These are phyloP conservation scores for Anthopleura sola DNA, from an alignment of 64 coral and sea anemone genomes.

Conservation along the genomic window DNA sequence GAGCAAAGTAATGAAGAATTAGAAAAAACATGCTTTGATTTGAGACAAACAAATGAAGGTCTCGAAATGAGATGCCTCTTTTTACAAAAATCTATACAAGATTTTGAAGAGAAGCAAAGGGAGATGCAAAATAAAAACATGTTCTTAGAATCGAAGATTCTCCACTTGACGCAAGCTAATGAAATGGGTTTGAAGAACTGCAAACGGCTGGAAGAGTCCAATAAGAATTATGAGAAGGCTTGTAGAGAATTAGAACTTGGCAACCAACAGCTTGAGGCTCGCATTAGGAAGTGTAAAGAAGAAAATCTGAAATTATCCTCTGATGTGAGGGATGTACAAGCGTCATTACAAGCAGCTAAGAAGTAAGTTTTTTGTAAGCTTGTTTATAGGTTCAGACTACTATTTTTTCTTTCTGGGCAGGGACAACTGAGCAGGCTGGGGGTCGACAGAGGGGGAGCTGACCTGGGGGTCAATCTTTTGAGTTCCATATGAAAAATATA, in stretches of 20 bases:
- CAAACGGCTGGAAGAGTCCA: constrained; percentile 65
- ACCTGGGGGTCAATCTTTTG: too few relatives aligned
- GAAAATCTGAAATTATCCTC: constrained; percentile 61
- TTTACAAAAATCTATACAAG: constrained; percentile 49
- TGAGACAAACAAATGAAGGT: constrained; percentile 68
- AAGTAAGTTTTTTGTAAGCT: constrained; percentile 42
- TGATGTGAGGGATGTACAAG: constrained; percentile 65
- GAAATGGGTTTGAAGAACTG: constrained; percentile 47
- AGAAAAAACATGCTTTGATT: constrained; percentile 50
- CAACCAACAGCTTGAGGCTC: constrained; percentile 50
- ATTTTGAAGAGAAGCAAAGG: constrained; percentile 32
- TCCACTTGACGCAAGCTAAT: constrained; percentile 46
- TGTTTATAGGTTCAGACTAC: too few relatives aligned
- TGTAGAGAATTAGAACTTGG: constrained; percentile 52
- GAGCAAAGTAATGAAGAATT: constrained; percentile 67
- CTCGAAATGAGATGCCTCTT: constrained; percentile 80
- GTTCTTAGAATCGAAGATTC: constrained; percentile 48
- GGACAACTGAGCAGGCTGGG: too few relatives aligned
- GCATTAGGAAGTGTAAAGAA: constrained; percentile 62
- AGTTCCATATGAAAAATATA: too few relatives aligned
- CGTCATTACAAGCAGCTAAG: constrained; percentile 37
- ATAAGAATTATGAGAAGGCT: constrained; percentile 60
- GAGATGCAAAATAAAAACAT: constrained; percentile 38
- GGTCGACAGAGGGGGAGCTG: too few relatives aligned
- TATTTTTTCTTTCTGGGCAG: too few relatives aligned